A percentile compares a stretch with the other conserved stretches of the same genome.
phyloP scores from a whole-genome alignment of 2,797 vertebrate species.

The Periparus ater region DNA sequence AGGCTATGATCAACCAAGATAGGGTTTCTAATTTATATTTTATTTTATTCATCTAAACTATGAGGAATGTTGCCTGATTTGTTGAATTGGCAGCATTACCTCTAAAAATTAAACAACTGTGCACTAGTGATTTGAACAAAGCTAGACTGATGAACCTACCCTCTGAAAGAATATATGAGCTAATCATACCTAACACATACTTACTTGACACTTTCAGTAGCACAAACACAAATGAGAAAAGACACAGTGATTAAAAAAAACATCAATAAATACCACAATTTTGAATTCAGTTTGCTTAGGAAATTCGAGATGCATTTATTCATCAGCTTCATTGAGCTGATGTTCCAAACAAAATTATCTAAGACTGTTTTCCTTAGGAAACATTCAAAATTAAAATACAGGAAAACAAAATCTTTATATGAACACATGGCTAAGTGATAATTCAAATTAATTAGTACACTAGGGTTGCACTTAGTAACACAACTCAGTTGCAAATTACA shows the following conservation, averaged over 20 bases:
- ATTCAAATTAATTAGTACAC: conserved; percentile 43
- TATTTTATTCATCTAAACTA: background rate
- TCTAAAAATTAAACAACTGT: background rate
- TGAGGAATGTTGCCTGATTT: background rate
- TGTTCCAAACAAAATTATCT: conserved; percentile 20
- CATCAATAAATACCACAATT: conserved; percentile 1
- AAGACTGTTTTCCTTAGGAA: background rate
- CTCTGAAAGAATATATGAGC: background rate
- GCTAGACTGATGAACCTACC: background rate
- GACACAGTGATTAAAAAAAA: background rate
- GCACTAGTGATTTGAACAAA: background rate
- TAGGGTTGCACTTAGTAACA: background rate
- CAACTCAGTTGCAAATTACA: background rate
- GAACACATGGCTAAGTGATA: background rate
- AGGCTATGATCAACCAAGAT: background rate
- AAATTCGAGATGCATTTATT: conserved; percentile 28
- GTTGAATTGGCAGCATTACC: background rate
- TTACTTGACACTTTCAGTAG: conserved; percentile 17
- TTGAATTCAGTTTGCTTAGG: conserved; percentile 7
- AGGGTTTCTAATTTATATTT: background rate
- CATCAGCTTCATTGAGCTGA: background rate
- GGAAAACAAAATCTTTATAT: background rate
- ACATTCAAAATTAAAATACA: conserved; percentile 10
- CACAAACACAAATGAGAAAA: background rate
- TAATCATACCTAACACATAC: conserved; percentile 3